Base-by-base conservation (phyloP, 2,113 vertebrate species). In the Hippocampus barbouri region DNA sequence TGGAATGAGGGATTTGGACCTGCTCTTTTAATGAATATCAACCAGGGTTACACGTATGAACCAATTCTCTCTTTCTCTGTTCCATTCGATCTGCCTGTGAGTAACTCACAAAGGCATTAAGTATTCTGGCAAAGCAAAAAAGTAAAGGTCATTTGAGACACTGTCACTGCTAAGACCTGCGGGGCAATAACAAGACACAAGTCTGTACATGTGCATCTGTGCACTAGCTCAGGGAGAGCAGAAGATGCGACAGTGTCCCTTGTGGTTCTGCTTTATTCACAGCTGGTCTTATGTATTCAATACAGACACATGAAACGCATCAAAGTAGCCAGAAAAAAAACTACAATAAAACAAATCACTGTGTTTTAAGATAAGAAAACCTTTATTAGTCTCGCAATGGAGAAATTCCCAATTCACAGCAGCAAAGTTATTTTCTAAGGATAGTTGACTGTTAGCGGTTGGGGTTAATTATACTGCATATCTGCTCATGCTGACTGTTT, bases 121-220 rank as follows among this genome's bases (percentile, higher is more conserved):
- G 25, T 2, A 6, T 54, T 63, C 72, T 69, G 43, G 70, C 25
- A 38, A 68, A 73, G 65, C 65, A 4, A 16, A 30, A 49, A 43
- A 61, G n/a, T 40, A 85, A 88, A 89, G 91, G 90, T 92, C 84
- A 81, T 73, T 41, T 9, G 76, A 79, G 74, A 86, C 79, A 64
- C 69, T 61, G 63, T 82, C 80, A 78, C 69, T 71, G 78, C 76
- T 56, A 40, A 69, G 56, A 74, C 82, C 84, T 78, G 9, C 41
- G 74, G 72, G 78, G n/a, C 49, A 8, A 2, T 69, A 71, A 21
- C 54, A 75, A 51, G 67, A 69, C 77, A 79, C 30, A 70, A 65
- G 62, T 71, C 70, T 74, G 78, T 49, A 69, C 54, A 34, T 68
- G 59, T 51, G 20, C 43, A n/a, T 53, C 40, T 69, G 51, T 66